Percentiles rank a stretch among this genome's conserved stretches.
Evolutionary conservation across 2,888 invertebrate species (phyloP).

Genomic region (Gnatocerus cornutus): DNA sequence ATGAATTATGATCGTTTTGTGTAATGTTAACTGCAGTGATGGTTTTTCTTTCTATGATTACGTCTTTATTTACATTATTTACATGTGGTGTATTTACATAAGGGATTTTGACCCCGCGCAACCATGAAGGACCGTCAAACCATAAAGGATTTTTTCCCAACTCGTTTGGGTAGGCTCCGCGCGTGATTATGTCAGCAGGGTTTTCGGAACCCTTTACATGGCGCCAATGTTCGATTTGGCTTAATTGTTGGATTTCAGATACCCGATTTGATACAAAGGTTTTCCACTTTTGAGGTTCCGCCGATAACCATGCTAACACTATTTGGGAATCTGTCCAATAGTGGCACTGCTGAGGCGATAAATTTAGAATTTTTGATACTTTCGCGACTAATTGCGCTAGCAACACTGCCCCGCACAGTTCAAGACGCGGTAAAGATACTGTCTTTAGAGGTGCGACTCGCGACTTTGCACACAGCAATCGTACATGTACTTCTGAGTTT

Average conservation of each 20-base stretch:
- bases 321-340: constrained; percentile 38
- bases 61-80: background rate
- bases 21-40: background rate
- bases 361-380: background rate
- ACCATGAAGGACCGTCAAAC: constrained; percentile 22
- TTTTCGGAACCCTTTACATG: constrained; percentile 31
- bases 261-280: constrained; percentile 46
- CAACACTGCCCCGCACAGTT: constrained; percentile 47
- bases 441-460: constrained; percentile 40
- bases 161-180: constrained; percentile 11
- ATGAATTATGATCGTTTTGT: background rate
- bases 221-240: constrained; percentile 16
- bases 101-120: constrained; percentile 8
- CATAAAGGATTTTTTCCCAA: background rate
- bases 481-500: background rate
- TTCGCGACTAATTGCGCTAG: constrained; percentile 17
- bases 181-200: constrained; percentile 33
- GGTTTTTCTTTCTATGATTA: background rate
- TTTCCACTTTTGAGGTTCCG: constrained; percentile 11
- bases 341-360: background rate
- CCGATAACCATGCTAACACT: constrained; percentile 28
- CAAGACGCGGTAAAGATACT: constrained; percentile 38
- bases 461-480: constrained; percentile 39
- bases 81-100: background rate
- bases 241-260: constrained; percentile 29